Conservation (phyloP, 2,113 vertebrate species). For the Sula dactylatra region DNA sequence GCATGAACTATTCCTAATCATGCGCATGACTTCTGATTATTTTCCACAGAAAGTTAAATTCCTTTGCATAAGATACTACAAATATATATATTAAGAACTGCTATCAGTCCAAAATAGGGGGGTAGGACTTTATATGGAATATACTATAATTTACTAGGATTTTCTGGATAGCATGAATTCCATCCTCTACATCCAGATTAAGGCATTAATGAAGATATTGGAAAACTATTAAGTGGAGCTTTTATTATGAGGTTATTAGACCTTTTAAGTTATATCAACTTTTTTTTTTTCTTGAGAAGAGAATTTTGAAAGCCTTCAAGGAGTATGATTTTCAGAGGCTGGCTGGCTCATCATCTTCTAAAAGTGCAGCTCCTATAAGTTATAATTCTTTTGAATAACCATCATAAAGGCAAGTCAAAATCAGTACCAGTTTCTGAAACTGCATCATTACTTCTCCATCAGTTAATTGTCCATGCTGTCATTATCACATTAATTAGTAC, state of each 20-base stretch:
- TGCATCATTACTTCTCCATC: conserved; percentile 38
- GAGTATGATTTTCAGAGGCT: not conserved
- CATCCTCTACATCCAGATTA: not conserved
- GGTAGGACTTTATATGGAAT: not conserved
- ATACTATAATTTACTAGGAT: not conserved
- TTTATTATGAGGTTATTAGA: not conserved
- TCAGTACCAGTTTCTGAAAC: conserved; percentile 35
- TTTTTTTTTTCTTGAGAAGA: not conserved
- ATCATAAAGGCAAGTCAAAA: conserved; percentile 18
- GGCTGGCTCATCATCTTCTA: not conserved
- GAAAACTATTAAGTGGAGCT: not conserved
- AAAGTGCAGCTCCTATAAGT: not conserved
- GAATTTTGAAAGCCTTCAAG: conserved; percentile 15
- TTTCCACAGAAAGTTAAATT: not conserved
- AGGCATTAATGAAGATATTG: not conserved
- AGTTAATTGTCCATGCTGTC: conserved; percentile 52
- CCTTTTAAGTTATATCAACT: not conserved
- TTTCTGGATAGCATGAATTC: not conserved
- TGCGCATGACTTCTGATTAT: not conserved
- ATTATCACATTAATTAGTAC: conserved; percentile 57
- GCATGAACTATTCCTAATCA: not conserved
- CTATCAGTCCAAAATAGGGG: not conserved
- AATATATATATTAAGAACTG: not conserved
- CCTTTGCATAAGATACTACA: not conserved
- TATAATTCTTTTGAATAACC: conserved; percentile 23